These are phyloP conservation scores for Pseudachorutes palmiensis DNA, from an alignment of 1,140 invertebrate species.

Conservation along the genomic window DNA sequence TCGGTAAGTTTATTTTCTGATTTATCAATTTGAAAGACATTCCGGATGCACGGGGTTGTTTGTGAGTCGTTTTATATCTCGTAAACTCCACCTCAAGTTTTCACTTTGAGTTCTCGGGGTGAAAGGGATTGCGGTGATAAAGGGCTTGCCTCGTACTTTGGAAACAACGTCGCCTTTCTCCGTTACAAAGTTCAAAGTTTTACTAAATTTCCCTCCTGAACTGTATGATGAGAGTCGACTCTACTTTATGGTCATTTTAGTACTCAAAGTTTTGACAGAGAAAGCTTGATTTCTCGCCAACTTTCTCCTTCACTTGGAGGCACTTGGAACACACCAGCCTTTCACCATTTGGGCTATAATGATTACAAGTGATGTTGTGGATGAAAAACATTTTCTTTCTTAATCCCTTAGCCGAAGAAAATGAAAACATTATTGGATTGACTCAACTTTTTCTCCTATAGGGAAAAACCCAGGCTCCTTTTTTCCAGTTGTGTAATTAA, in stretches of 20 bases:
- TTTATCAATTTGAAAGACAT: neutral
- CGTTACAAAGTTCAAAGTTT: neutral
- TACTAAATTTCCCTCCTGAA: neutral
- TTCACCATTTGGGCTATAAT: too few species aligned
- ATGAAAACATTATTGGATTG: slow-evolving; percentile 4
- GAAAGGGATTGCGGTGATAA: neutral
- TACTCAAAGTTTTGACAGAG: slow-evolving; percentile 9
- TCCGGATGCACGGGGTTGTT: neutral
- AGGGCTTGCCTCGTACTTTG: too few species aligned
- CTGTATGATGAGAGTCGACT: neutral
- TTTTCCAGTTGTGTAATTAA: slow-evolving; percentile 12
- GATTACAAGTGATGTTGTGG: neutral
- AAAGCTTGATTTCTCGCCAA: slow-evolving; percentile 11
- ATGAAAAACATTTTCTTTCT: neutral
- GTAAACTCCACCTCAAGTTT: neutral
- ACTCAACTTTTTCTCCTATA: neutral
- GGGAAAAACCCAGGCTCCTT: neutral
- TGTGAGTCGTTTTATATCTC: neutral
- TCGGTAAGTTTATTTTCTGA: slow-evolving; percentile 28
- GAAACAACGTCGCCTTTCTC: too few species aligned
- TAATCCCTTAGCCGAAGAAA: neutral
- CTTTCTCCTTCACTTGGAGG: neutral
- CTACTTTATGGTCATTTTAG: slow-evolving; percentile 1
- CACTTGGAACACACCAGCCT: neutral
- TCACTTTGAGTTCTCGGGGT: neutral